Evolutionary conservation across 2,888 invertebrate species (phyloP).

Genomic region (Lochmaea capreae): DNA sequence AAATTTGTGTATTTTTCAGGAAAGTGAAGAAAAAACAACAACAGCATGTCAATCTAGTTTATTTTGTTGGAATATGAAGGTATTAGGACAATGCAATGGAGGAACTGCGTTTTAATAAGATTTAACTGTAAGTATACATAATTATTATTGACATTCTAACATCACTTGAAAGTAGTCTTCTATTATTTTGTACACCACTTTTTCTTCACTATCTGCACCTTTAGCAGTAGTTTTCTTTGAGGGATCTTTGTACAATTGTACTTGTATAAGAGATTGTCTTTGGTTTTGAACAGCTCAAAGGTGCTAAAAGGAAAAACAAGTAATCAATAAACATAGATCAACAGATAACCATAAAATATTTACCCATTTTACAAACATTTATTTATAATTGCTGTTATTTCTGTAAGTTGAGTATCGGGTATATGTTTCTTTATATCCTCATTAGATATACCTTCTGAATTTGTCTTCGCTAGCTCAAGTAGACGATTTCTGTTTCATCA

Average conservation of each 20-base stretch:
- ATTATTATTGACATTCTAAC: too few species aligned
- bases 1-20: too few species aligned
- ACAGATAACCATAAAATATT: slow-evolving; percentile 28
- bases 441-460: slow-evolving; percentile 84
- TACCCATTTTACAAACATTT: slow-evolving; percentile 82
- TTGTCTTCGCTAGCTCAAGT: slow-evolving; percentile 76
- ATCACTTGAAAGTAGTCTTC: too few species aligned
- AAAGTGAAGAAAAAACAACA: too few species aligned
- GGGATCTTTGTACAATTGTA: slow-evolving; percentile 83
- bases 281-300: slow-evolving; percentile 70
- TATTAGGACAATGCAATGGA: too few species aligned
- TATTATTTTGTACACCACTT: slow-evolving; percentile 92
- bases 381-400: slow-evolving; percentile 81
- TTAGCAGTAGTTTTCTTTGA: slow-evolving; percentile 75
- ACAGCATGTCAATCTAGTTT: too few species aligned
- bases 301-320: slow-evolving; percentile 51
- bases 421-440: slow-evolving; percentile 80
- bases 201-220: slow-evolving; percentile 93
- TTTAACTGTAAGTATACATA: too few species aligned
- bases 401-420: slow-evolving; percentile 74
- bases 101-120: too few species aligned
- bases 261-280: slow-evolving; percentile 71
- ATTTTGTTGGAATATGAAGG: too few species aligned
- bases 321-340: not conserved
- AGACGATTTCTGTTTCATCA: slow-evolving; percentile 64